Conservation (phyloP, 2,113 vertebrate species). For the Gobio gobio region DNA sequence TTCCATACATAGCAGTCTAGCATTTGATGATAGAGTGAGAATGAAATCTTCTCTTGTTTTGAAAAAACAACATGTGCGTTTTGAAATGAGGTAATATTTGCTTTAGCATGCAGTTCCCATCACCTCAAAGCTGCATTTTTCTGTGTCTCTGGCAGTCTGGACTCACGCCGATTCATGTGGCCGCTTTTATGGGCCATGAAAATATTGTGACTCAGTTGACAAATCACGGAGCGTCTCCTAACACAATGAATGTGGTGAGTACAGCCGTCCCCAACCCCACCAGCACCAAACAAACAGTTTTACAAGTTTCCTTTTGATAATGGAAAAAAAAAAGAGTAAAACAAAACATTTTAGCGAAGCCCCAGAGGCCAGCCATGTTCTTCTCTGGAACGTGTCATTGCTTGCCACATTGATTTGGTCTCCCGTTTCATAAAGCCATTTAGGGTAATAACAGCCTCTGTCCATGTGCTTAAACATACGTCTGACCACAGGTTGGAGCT, state of each 20-base stretch:
- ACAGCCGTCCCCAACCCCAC: background rate
- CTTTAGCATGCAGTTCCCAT: conserved; percentile 5
- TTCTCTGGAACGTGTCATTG: conserved; percentile 23
- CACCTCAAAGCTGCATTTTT: conserved; percentile 23
- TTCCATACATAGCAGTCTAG: background rate
- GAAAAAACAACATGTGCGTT: background rate
- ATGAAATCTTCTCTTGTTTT: background rate
- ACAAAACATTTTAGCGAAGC: conserved; percentile 34
- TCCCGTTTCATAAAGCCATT: conserved; percentile 39
- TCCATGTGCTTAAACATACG: conserved; percentile 41
- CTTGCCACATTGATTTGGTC: conserved; percentile 4
- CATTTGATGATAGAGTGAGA: background rate
- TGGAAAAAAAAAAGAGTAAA: background rate
- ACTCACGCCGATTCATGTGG: conserved; percentile 97
- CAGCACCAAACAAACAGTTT: background rate
- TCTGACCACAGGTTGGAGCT: conserved; percentile 44
- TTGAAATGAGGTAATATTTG: conserved; percentile 32
- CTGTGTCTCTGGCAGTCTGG: conserved; percentile 82
- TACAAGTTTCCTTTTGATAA: conserved; percentile 18
- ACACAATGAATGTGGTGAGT: conserved; percentile 96
- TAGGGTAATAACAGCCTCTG: conserved; percentile 49
- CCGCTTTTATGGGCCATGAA: conserved; percentile 98
- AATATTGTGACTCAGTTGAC: conserved; percentile 97
- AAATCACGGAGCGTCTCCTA: conserved; percentile 92
- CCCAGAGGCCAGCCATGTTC: background rate